Conservation (phyloP, 2,113 vertebrate species). For the Phoxinus phoxinus region DNA sequence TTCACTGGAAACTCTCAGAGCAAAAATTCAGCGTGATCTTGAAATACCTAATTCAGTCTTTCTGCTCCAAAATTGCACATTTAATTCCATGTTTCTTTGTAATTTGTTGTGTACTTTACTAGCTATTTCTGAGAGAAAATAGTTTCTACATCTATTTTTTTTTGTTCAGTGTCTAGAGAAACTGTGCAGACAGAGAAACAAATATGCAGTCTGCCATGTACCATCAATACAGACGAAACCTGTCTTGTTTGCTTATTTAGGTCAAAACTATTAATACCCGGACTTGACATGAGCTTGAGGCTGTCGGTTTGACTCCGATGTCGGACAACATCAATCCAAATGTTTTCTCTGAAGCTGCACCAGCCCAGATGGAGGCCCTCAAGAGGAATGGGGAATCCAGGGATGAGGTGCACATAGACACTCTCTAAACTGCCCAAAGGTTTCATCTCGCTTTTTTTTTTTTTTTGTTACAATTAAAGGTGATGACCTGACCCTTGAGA, state of each 20-base stretch:
- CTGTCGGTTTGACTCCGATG: slow-evolving; percentile 45
- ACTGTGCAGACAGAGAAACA: not conserved
- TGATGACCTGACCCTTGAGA: not conserved
- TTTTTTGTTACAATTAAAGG: slow-evolving; percentile 36
- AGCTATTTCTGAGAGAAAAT: no score
- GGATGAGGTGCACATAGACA: slow-evolving; percentile 2
- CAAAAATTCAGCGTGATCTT: not conserved
- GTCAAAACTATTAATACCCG: slow-evolving; percentile 49
- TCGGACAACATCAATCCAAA: slow-evolving; percentile 63
- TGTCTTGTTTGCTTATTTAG: slow-evolving; percentile 37
- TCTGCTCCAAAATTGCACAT: no score
- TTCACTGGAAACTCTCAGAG: not conserved
- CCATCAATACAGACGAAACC: slow-evolving; percentile 10
- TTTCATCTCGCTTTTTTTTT: slow-evolving; percentile 28
- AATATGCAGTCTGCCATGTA: not conserved
- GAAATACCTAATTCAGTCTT: not conserved
- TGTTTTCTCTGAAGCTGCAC: slow-evolving; percentile 57
- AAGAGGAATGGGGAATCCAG: slow-evolving; percentile 28
- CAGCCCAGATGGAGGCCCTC: slow-evolving; percentile 33
- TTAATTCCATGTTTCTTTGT: not conserved
- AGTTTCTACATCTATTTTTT: no score
- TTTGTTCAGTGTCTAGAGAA: not conserved
- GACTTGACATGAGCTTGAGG: slow-evolving; percentile 48
- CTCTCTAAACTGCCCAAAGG: slow-evolving; percentile 8
- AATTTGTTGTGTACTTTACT: no score